Percentiles rank a stretch among this genome's conserved stretches.
These are phyloP conservation scores for Heterocephalus glaber DNA, from an alignment of 2,113 vertebrate species.

Conservation along the genomic window DNA sequence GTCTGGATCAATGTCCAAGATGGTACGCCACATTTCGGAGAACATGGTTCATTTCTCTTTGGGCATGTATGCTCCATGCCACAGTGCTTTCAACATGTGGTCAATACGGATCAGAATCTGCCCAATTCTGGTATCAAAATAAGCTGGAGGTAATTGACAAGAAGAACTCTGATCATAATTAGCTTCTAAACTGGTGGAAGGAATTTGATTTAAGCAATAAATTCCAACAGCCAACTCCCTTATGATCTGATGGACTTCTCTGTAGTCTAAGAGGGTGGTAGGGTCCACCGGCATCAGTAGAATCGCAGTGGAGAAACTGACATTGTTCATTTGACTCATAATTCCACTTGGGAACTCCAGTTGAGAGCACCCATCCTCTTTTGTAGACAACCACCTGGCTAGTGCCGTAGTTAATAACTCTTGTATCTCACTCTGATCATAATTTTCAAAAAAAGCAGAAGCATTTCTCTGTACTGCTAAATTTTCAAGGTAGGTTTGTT, in stretches of 20 bases:
- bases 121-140: constrained; percentile 84
- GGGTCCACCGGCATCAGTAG: constrained; percentile 82
- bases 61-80: constrained; percentile 86
- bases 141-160: constrained; percentile 85
- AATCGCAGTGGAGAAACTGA: constrained; percentile 75
- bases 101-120: constrained; percentile 85
- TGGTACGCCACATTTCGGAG: constrained; percentile 86
- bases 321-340: constrained; percentile 83
- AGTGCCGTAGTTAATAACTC: constrained; percentile 81
- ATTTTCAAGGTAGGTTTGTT: constrained; percentile 79
- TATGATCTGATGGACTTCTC: constrained; percentile 87
- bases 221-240: constrained; percentile 85
- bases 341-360: constrained; percentile 81
- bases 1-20: constrained; percentile 80
- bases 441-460: constrained; percentile 85
- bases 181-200: constrained; percentile 83
- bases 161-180: constrained; percentile 85
- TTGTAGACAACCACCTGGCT: constrained; percentile 83
- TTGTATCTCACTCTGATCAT: constrained; percentile 83
- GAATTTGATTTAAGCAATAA: constrained; percentile 87
- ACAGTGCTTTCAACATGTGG: constrained; percentile 85
- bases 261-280: constrained; percentile 80
- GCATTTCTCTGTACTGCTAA: constrained; percentile 83
- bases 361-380: constrained; percentile 75
- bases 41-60: constrained; percentile 83